These are phyloP conservation scores for Prunella strophiata DNA, from an alignment of 2,797 vertebrate species.

Conservation along the genomic window DNA sequence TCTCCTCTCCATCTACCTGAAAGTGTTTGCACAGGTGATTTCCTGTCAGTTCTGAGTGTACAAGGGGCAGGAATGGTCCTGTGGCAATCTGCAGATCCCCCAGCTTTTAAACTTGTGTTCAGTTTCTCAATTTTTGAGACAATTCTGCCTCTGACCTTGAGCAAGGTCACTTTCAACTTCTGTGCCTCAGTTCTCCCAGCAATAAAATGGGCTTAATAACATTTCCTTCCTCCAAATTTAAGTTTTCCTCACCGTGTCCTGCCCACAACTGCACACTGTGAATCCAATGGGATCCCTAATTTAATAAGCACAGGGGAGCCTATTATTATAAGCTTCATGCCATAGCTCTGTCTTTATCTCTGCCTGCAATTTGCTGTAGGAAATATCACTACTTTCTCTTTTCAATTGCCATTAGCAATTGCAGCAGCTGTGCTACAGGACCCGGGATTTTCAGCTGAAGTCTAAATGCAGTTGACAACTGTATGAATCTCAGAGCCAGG, in stretches of 20 bases:
- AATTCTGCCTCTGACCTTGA: slow-evolving; percentile 22
- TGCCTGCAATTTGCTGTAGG: slow-evolving; percentile 12
- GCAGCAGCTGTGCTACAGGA: slow-evolving; percentile 6
- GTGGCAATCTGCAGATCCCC: background rate
- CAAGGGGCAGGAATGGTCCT: background rate
- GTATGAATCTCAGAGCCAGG: slow-evolving; percentile 46
- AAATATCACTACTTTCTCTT: slow-evolving; percentile 30
- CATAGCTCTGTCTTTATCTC: background rate
- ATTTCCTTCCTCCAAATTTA: background rate
- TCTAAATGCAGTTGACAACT: slow-evolving; percentile 52
- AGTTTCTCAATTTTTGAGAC: background rate
- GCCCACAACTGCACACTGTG: background rate
- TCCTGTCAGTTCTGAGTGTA: background rate
- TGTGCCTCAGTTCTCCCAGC: background rate
- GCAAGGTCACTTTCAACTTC: background rate
- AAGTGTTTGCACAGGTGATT: background rate
- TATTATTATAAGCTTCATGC: slow-evolving; percentile 10
- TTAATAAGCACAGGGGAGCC: background rate
- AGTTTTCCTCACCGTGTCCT: background rate
- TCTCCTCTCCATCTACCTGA: background rate
- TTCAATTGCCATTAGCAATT: background rate
- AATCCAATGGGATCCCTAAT: background rate
- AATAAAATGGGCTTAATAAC: background rate
- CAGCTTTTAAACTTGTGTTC: background rate
- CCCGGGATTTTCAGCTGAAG: background rate